A percentile compares a stretch with the other conserved stretches of the same genome.
Conservation (phyloP, 1,140 invertebrate species). For the Eufriesea mexicana region DNA sequence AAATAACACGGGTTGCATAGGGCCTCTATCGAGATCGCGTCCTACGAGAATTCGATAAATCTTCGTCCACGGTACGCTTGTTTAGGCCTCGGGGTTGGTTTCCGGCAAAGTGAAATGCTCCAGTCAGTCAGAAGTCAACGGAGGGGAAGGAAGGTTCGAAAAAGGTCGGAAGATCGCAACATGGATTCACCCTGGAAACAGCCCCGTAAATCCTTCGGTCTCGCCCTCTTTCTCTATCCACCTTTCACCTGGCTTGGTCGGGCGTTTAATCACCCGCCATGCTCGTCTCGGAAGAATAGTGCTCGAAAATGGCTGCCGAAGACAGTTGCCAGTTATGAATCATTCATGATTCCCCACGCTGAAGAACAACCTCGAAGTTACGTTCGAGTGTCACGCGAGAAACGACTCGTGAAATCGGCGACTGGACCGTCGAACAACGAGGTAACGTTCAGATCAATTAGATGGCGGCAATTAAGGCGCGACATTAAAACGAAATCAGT, state of each 20-base stretch:
- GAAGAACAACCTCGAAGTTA: not conserved
- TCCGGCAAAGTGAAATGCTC: not conserved
- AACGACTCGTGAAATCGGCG: not conserved
- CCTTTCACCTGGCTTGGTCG: not conserved
- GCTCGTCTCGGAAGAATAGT: not conserved
- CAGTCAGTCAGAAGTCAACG: not conserved
- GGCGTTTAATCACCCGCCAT: not conserved
- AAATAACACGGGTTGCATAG: not conserved
- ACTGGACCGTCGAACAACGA: not conserved
- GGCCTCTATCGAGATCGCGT: not conserved
- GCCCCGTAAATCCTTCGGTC: not conserved
- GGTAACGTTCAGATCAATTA: not conserved
- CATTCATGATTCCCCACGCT: not conserved
- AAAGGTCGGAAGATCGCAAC: no score
- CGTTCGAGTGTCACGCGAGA: not conserved
- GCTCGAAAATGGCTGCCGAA: not conserved
- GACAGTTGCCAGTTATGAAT: not conserved
- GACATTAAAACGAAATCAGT: not conserved
- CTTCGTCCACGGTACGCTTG: not conserved
- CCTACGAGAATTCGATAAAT: not conserved
- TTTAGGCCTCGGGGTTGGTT: not conserved
- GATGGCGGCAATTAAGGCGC: slow-evolving; percentile 7
- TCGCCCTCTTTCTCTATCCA: not conserved
- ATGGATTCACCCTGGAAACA: not conserved
- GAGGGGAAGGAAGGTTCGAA: not conserved